phyloP scores from a whole-genome alignment of 2,113 vertebrate species.

The Rhineura floridana region DNA sequence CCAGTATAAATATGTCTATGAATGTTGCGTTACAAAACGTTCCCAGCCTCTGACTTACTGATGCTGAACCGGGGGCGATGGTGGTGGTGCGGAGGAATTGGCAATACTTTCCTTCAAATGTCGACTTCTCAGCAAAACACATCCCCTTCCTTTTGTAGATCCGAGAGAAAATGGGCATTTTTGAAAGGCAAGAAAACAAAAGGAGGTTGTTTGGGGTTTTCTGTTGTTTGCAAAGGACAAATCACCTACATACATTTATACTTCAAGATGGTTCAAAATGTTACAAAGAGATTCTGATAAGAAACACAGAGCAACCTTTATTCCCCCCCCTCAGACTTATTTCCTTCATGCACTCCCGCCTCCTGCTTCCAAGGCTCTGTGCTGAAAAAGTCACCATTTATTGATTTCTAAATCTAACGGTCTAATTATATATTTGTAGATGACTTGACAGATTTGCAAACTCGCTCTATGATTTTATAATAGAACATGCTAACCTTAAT shows the following conservation, averaged over 20 bases:
- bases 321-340: constrained; percentile 28
- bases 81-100: not conserved
- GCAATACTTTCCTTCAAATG: constrained; percentile 20
- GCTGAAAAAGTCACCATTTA: constrained; percentile 60
- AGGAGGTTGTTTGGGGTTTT: not conserved
- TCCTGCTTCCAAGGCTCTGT: constrained; percentile 47
- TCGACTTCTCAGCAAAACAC: not conserved
- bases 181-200: not conserved
- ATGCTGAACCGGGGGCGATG: constrained; percentile 18
- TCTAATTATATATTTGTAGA: constrained; percentile 76
- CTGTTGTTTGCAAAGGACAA: constrained; percentile 3
- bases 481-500: constrained; percentile 71
- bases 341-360: constrained; percentile 54
- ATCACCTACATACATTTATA: constrained; percentile 2
- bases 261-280: constrained; percentile 40
- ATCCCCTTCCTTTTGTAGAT: not conserved
- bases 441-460: constrained; percentile 65
- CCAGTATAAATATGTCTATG: constrained; percentile 62
- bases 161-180: not conserved
- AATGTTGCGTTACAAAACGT: constrained; percentile 57
- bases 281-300: constrained; percentile 44
- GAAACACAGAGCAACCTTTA: constrained; percentile 34
- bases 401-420: constrained; percentile 64
- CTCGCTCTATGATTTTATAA: constrained; percentile 73
- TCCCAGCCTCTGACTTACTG: constrained; percentile 28